phyloP scores from a whole-genome alignment of 2,888 invertebrate species.

The Pterostichus niger region DNA sequence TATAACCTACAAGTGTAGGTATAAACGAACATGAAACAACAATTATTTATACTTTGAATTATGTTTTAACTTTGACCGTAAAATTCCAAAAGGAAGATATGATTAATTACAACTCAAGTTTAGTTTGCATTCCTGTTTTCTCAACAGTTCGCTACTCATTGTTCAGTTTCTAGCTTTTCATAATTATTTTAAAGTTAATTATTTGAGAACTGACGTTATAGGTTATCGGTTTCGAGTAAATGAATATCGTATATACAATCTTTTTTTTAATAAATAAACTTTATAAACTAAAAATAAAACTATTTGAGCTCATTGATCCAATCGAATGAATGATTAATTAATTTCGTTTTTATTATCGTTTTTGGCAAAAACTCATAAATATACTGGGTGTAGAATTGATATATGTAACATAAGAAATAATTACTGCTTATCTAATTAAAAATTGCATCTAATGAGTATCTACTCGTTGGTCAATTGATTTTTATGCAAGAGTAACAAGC shows the following conservation, averaged over 20 bases:
- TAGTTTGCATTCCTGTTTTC: not conserved
- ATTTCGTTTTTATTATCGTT: not conserved
- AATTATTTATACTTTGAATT: not conserved
- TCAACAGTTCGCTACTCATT: too few species aligned
- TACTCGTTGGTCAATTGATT: too few species aligned
- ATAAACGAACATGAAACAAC: constrained; percentile 7
- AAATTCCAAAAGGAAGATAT: not conserved
- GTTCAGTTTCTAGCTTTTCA: not conserved
- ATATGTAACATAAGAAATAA: too few species aligned
- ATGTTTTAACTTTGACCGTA: constrained; percentile 21
- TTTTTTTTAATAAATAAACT: not conserved
- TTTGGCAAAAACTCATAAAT: too few species aligned
- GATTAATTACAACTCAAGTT: not conserved
- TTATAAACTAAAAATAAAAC: not conserved
- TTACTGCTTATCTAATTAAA: too few species aligned
- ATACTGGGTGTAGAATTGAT: too few species aligned
- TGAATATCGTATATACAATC: not conserved
- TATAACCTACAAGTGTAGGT: not conserved
- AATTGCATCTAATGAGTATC: too few species aligned
- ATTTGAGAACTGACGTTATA: not conserved
- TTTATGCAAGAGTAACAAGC: too few species aligned
- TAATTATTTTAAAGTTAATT: constrained; percentile 1
- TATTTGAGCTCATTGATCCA: not conserved
- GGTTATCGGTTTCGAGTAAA: not conserved
- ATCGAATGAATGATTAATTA: not conserved